Conservation (phyloP, 2,888 invertebrate genomes). For the Tipula vernalis region DNA sequence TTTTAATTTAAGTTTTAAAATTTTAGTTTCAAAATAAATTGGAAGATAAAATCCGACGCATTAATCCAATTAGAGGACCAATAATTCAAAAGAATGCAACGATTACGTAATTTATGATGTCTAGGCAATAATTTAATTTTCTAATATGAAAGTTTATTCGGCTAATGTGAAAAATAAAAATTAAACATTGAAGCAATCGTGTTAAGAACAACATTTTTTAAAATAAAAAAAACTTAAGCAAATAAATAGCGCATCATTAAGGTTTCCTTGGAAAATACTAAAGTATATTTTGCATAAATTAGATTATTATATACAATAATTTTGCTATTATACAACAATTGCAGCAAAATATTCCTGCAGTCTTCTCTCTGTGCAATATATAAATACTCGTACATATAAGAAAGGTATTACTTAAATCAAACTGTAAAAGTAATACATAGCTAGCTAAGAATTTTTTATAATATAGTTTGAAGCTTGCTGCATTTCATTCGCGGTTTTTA, state of each 20-base stretch:
- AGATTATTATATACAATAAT: neutral
- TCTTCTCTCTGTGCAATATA: neutral
- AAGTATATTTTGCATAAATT: neutral
- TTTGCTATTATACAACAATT: neutral
- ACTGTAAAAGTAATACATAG: neutral
- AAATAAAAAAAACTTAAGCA: neutral
- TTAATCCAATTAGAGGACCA: neutral
- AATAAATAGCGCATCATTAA: neutral
- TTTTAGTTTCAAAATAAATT: neutral
- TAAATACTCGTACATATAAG: neutral
- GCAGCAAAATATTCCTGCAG: neutral
- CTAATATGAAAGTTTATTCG: no score
- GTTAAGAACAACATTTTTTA: no score
- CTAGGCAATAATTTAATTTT: neutral
- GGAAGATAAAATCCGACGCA: neutral
- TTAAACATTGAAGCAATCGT: no score
- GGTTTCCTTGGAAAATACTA: neutral
- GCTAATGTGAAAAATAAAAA: neutral
- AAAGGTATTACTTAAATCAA: neutral
- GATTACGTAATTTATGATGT: neutral
- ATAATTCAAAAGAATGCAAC: neutral
- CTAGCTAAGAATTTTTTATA: neutral
- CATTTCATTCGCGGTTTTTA: conserved; percentile 4
- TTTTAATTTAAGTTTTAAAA: neutral
- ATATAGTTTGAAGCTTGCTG: neutral